Evolutionary conservation across 2,888 invertebrate genomes (phyloP).

Genomic region (Eristalis pertinax): DNA sequence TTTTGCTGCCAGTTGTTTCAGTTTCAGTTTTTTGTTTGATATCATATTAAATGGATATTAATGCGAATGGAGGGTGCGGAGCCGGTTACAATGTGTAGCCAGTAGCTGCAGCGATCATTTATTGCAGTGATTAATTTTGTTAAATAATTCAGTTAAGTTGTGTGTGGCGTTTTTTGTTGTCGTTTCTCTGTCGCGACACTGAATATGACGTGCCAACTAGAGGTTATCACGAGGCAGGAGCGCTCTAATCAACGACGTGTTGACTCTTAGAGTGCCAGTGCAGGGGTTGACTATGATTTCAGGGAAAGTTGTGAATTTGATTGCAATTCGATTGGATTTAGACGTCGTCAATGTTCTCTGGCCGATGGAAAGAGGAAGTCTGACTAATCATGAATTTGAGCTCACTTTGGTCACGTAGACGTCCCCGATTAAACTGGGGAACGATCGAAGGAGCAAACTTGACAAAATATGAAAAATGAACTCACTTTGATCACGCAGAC

Average conservation of each 20-base stretch:
- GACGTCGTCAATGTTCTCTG: no score
- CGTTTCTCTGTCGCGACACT: neutral
- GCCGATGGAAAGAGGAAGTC: no score
- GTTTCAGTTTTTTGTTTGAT: neutral
- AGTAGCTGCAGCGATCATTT: conserved; percentile 28
- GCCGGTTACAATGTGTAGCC: neutral
- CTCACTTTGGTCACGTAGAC: no score
- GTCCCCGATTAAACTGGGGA: no score
- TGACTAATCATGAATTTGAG: no score
- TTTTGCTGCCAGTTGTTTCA: neutral
- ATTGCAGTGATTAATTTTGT: conserved; percentile 24
- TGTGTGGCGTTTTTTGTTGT: neutral
- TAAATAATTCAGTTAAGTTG: neutral
- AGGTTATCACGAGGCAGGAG: conserved; percentile 31
- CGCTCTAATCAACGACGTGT: conserved; percentile 29
- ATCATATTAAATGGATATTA: conserved; percentile 8
- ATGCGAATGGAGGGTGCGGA: conserved; percentile 28
- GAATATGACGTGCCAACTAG: conserved; percentile 1
- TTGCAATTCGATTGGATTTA: no score
- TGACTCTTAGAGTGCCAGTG: neutral
- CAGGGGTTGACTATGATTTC: no score
- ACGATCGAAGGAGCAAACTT: no score
- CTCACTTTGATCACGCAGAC: no score
- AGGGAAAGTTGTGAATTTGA: no score
- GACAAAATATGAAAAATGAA: no score